Base-by-base conservation (phyloP, 2,113 vertebrate genomes). In the Camelus dromedarius region DNA sequence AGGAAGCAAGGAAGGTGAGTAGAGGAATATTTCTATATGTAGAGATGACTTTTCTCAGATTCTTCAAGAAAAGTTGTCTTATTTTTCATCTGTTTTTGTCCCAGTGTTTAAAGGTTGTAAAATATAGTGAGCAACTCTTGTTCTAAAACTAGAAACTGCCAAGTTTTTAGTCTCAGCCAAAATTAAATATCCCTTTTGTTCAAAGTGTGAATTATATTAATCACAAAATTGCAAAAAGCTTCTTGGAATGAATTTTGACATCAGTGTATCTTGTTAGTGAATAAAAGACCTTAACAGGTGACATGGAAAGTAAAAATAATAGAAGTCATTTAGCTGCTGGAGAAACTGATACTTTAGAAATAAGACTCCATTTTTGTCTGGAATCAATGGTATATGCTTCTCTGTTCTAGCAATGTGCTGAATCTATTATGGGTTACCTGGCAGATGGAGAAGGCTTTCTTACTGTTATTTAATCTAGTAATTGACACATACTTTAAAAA, bases 1-100 rank as follows among this genome's bases (percentile, higher is more conserved):
- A 0, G 99, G 99, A 67, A 99, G 99, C 98, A 99, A 99, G 98
- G 99, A 99, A 99, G 99, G 99, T 99, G 95, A 99, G 98, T 97
- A 79, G 85, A 92, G 83, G 62, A 66, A 62, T 60, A 69, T 58
- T 87, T 94, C 30, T 90, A 0, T 93, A 8, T 87, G 30, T 62
- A 58, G 32, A 75, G 50, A 60, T 54, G 54, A 80, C 62, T 95
- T 95, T 76, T 50, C 66, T 64, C 4, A 62, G 72, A 89, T 79
- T 66, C 66, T 92, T 94, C 35, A 88, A 76, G 72, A 91, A 88
- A 95, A 96, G 32, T 81, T 82, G 30, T 67, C 30, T 85, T 35
- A 30, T 85, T 97, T 84, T 94, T 84, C 35, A 58, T 89, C 46
- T 94, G 9, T 69, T 90, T 96, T 90, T 91, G 93, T 90, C 2